Conservation (phyloP, 2,797 vertebrate genomes). For the Echeneis naucrates region DNA sequence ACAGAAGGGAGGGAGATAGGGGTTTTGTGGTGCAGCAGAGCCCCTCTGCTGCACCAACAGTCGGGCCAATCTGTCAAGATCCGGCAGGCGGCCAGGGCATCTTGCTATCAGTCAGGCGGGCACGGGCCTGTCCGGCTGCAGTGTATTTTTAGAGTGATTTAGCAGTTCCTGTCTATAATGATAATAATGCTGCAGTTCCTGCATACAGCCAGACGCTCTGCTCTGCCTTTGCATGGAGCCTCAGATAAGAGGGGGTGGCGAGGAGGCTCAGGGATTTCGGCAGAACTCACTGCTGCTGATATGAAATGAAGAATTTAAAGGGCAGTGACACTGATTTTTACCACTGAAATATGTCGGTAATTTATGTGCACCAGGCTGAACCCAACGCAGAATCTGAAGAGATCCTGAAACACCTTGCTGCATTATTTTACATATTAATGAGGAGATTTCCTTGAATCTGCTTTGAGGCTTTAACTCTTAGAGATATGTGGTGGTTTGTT, state of each 20-base stretch:
- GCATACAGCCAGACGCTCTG: constrained; percentile 48
- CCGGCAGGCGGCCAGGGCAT: constrained; percentile 67
- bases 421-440: constrained; percentile 12
- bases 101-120: constrained; percentile 47
- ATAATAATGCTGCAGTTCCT: constrained; percentile 67
- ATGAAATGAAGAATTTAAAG: constrained; percentile 48
- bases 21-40: constrained; percentile 38
- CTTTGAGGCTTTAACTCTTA: background rate
- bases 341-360: background rate
- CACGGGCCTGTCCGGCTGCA: constrained; percentile 47
- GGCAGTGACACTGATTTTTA: constrained; percentile 26
- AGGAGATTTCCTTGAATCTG: background rate
- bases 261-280: constrained; percentile 37
- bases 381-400: constrained; percentile 8
- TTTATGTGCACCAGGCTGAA: background rate
- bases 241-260: constrained; percentile 50
- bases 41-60: constrained; percentile 53
- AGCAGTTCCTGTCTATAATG: constrained; percentile 72
- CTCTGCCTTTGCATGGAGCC: constrained; percentile 50
- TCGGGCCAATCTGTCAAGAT: constrained; percentile 71
- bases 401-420: constrained; percentile 1
- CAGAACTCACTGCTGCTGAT: constrained; percentile 26
- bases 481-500: background rate
- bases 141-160: constrained; percentile 82
- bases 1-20: constrained; percentile 59